Percentiles rank a stretch among this genome's conserved stretches.
These are phyloP conservation scores for Lanius ludovicianus DNA, from an alignment of 2,113 vertebrate genomes.

Conservation along the genomic window DNA sequence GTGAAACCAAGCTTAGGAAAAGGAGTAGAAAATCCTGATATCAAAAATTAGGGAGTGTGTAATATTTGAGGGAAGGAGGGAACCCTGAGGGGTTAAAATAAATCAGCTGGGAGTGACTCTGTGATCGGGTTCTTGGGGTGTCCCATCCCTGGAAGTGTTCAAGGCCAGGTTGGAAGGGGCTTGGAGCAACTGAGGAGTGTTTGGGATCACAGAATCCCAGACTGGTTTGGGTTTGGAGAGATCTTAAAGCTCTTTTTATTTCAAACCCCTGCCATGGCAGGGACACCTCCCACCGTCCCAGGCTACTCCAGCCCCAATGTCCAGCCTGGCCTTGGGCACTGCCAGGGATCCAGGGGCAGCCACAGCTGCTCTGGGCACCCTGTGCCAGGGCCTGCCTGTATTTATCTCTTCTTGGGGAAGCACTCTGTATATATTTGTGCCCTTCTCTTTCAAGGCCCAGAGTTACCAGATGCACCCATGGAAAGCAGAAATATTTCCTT, in stretches of 20 bases:
- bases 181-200: background rate
- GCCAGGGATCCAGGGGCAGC: background rate
- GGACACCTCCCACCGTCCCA: background rate
- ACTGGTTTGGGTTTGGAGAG: background rate
- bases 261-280: background rate
- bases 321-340: background rate
- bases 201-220: background rate
- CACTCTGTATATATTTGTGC: background rate
- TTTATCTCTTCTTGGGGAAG: background rate
- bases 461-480: background rate
- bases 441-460: background rate
- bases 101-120: rapidly evolving
- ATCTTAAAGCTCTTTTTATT: background rate
- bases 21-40: background rate
- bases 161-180: background rate
- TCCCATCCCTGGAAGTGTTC: background rate
- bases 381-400: background rate
- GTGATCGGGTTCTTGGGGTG: background rate
- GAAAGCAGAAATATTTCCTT: background rate
- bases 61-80: background rate
- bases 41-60: rapidly evolving
- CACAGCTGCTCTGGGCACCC: background rate
- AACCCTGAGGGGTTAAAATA: background rate
- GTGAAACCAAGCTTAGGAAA: background rate
- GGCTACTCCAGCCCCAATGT: background rate